These are phyloP conservation scores for Drosophila quinaria DNA, from an alignment of 2,888 invertebrate genomes.

Conservation along the genomic window DNA sequence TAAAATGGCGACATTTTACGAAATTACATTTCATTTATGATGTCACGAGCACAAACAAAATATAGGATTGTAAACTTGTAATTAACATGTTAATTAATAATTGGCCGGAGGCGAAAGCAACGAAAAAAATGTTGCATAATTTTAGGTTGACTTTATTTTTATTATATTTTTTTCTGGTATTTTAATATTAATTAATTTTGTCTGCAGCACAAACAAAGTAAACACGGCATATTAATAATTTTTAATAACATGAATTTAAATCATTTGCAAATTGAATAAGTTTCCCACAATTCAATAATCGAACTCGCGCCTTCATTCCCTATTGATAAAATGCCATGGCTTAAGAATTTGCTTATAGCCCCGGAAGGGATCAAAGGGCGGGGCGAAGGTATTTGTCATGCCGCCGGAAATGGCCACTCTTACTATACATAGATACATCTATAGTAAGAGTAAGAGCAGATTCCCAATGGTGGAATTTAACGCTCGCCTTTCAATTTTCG, in stretches of 20 bases:
- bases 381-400: slow-evolving; percentile 38
- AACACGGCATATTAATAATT: slow-evolving; percentile 44
- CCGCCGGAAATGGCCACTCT: slow-evolving; percentile 50
- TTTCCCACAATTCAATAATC: slow-evolving; percentile 23
- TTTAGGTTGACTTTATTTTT: slow-evolving; percentile 62
- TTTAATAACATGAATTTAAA: slow-evolving; percentile 44
- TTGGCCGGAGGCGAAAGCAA: slow-evolving; percentile 54
- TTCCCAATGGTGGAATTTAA: slow-evolving; percentile 52
- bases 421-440: slow-evolving; percentile 12
- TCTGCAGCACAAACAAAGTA: slow-evolving; percentile 38
- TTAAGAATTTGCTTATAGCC: slow-evolving; percentile 23
- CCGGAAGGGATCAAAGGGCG: background rate
- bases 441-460: background rate
- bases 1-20: slow-evolving; percentile 77
- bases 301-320: slow-evolving; percentile 14
- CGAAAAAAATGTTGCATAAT: slow-evolving; percentile 67
- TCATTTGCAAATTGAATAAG: slow-evolving; percentile 35
- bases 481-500: slow-evolving; percentile 66
- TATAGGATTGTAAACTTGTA: slow-evolving; percentile 66
- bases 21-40: slow-evolving; percentile 78
- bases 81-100: slow-evolving; percentile 82
- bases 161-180: slow-evolving; percentile 47
- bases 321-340: slow-evolving; percentile 5
- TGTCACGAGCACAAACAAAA: slow-evolving; percentile 34
- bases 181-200: slow-evolving; percentile 79